Percentiles rank a stretch among this genome's conserved stretches.
phyloP scores from a whole-genome alignment of 1,140 invertebrate genomes.

The Dendroctonus valens region DNA sequence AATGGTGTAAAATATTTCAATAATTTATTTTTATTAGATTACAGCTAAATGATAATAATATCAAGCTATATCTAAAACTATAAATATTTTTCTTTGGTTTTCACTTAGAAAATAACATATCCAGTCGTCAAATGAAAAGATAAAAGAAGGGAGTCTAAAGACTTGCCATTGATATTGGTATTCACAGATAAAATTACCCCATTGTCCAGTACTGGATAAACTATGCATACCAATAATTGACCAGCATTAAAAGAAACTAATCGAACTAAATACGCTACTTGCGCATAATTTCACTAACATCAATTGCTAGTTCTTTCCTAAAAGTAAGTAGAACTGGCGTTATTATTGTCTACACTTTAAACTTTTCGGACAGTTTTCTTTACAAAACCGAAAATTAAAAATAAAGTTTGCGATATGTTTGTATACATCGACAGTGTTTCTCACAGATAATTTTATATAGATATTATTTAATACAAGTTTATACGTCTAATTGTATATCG shows the following conservation, averaged over 20 bases:
- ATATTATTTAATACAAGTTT: neutral
- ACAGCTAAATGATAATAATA: constrained; percentile 38
- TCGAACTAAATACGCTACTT: neutral
- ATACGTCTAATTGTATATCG: no score
- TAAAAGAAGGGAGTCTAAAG: no score
- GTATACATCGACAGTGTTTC: constrained; percentile 37
- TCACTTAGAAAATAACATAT: constrained; percentile 6
- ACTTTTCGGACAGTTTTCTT: constrained; percentile 28
- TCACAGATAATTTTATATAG: constrained; percentile 35
- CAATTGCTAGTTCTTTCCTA: constrained; percentile 15
- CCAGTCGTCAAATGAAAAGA: no score
- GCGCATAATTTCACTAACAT: constrained; percentile 14
- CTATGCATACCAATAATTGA: constrained; percentile 1
- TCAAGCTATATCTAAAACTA: constrained; percentile 45
- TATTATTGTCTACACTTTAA: constrained; percentile 47
- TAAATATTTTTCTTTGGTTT: constrained; percentile 42
- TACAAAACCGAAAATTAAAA: constrained; percentile 5
- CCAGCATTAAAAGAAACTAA: no score
- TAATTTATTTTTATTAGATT: constrained; percentile 39
- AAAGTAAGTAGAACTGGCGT: constrained; percentile 30
- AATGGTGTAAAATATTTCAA: constrained; percentile 15
- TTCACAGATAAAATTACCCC: no score
- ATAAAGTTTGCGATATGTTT: constrained; percentile 42
- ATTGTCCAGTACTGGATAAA: no score
- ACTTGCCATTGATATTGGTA: no score